Base-by-base conservation (phyloP, 2,113 vertebrate genomes). In the Serilophus lunatus region DNA sequence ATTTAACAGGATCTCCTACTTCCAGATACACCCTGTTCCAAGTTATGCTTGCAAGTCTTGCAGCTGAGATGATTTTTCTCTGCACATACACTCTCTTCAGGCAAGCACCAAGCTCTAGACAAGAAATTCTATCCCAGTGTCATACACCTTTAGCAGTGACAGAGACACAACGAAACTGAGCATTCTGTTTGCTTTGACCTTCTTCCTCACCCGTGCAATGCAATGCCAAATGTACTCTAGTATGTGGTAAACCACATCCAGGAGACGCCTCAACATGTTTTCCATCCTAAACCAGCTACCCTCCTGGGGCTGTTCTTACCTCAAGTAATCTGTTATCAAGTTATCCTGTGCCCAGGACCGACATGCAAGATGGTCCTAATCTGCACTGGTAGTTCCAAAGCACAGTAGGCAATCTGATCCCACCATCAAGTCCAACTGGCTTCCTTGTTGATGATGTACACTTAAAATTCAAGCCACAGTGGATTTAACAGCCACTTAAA, bases 101-200 rank as follows among this genome's bases (percentile, higher is more conserved):
- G 10, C 3, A 56, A 51, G 51, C 19, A 40, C 12, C 0, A 0
- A 17, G 51, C 25, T 40, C 60, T 14, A 35, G 17, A 36, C 74
- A 29, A 65, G 40, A 18, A 47, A 17, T 25, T 59, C 38, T 35
- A 45, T 5, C 0, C 2, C 33, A 42, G 36, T 16, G 6, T 31
- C 53, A 33, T 2, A n/a, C 12, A 26, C 5, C 10, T 25, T n/a
- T 2, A 31, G 11, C 25, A 68, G 17, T 6, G 33, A n/a, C 0
- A 0, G 7, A 24, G 28, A 26, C 22, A 61, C 56, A 77, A 20
- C 2, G 9, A 56, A 77, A 44, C 15, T 0, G 0, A 51, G 7
- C 2, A 0, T 29, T 65, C 17, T 11, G 4, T 17, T 29, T 16
- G 44, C 57, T 72, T 35, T 64, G 40, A n/a, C 26, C 14, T 33